phyloP scores from a whole-genome alignment of 2,888 invertebrate species.

The Rhogogaster chlorosoma region DNA sequence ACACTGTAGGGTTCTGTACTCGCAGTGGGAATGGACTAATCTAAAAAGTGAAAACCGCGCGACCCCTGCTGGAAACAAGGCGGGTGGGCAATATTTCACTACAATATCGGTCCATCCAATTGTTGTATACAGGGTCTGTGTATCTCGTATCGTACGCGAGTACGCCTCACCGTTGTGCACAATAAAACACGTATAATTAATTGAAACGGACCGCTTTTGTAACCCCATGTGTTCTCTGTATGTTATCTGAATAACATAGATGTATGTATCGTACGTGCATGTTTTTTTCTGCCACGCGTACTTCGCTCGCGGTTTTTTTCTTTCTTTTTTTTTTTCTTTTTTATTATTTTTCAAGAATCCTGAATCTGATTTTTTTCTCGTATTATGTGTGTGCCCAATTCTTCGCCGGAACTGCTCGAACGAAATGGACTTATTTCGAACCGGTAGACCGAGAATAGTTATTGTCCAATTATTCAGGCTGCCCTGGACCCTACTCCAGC shows the following conservation, averaged over 20 bases:
- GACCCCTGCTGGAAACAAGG: slow-evolving; percentile 16
- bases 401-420: background rate
- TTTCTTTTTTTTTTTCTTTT: background rate
- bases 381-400: background rate
- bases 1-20: background rate
- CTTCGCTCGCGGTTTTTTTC: background rate
- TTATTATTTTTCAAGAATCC: background rate
- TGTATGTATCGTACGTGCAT: background rate
- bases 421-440: background rate
- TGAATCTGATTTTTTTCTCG: background rate
- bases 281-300: background rate
- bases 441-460: slow-evolving; percentile 32
- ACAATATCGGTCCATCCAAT: slow-evolving; percentile 36
- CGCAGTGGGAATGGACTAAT: slow-evolving; percentile 6
- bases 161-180: background rate
- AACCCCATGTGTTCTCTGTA: background rate
- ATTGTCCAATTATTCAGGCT: slow-evolving; percentile 36
- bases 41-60: slow-evolving; percentile 41
- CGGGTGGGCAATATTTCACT: slow-evolving; percentile 37
- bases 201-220: slow-evolving; percentile 15
- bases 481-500: background rate
- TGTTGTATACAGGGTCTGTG: background rate
- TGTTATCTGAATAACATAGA: background rate
- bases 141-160: slow-evolving; percentile 27
- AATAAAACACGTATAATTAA: slow-evolving; percentile 18